These are phyloP conservation scores for Notodonta ziczac DNA, from an alignment of 2,888 invertebrate genomes.

Conservation along the genomic window DNA sequence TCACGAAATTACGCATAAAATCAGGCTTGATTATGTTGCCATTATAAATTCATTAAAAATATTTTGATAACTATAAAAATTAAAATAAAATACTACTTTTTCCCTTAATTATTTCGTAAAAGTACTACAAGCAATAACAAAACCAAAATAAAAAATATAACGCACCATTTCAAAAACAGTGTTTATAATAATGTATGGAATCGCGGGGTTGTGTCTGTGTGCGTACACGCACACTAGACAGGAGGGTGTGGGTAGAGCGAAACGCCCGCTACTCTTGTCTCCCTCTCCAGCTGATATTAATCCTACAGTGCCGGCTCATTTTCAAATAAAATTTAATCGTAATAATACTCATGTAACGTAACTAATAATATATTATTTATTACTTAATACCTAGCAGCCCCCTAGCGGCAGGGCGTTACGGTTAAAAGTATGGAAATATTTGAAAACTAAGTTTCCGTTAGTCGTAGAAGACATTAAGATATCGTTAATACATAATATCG, in stretches of 20 bases:
- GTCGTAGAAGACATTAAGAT: too few relatives aligned
- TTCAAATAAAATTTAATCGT: conserved; percentile 21
- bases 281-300: conserved; percentile 70
- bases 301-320: conserved; percentile 55
- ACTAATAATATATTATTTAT: background rate
- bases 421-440: too few relatives aligned
- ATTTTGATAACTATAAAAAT: background rate
- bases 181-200: conserved; percentile 27
- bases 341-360: background rate
- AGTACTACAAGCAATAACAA: background rate
- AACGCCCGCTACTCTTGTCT: conserved; percentile 63
- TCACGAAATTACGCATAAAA: background rate
- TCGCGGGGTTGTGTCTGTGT: conserved; percentile 19
- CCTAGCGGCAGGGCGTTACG: too few relatives aligned
- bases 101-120: background rate
- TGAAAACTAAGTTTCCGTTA: too few relatives aligned
- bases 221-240: background rate
- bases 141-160: background rate
- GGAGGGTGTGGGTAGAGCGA: conserved; percentile 29
- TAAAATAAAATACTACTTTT: background rate
- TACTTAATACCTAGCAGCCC: too few relatives aligned
- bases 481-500: background rate
- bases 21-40: background rate
- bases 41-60: background rate
- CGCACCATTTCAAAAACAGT: conserved; percentile 13